Percentiles rank a stretch among this genome's conserved stretches.
Evolutionary conservation across 1,140 invertebrate species (phyloP).

Genomic region (Bradysia coprophila): DNA sequence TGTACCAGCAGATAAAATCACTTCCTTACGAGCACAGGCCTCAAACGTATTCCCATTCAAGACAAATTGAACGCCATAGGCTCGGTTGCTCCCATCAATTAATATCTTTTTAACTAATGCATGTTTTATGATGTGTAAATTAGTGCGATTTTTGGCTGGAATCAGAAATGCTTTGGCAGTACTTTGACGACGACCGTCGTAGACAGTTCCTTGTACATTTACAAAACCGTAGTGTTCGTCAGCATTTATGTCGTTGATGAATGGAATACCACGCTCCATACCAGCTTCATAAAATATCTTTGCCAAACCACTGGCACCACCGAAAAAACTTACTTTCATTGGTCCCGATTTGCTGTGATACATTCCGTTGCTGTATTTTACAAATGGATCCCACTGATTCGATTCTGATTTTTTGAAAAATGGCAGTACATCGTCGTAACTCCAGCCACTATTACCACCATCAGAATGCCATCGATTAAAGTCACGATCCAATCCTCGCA

Average conservation of each 20-base stretch:
- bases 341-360: constrained; percentile 42
- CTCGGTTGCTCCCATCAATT: constrained; percentile 38
- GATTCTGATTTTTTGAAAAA: constrained; percentile 69
- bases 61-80: constrained; percentile 64
- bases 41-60: constrained; percentile 41
- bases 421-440: constrained; percentile 55
- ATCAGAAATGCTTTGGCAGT: constrained; percentile 9
- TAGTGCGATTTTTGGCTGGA: constrained; percentile 28
- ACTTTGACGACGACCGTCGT: constrained; percentile 35
- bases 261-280: background rate
- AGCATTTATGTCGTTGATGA: background rate
- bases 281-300: background rate
- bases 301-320: too few relatives aligned
- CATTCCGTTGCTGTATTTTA: constrained; percentile 31
- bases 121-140: constrained; percentile 32
- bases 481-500: constrained; percentile 38
- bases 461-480: constrained; percentile 41
- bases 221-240: constrained; percentile 25
- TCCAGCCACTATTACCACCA: constrained; percentile 65
- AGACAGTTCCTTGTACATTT: constrained; percentile 25
- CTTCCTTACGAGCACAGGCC: constrained; percentile 54
- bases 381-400: constrained; percentile 16
- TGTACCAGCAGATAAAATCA: constrained; percentile 64
- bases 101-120: constrained; percentile 23
- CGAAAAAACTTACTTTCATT: constrained; percentile 5